These are phyloP conservation scores for Pachycephala philippinensis DNA, from an alignment of 2,113 vertebrate genomes.

Conservation along the genomic window DNA sequence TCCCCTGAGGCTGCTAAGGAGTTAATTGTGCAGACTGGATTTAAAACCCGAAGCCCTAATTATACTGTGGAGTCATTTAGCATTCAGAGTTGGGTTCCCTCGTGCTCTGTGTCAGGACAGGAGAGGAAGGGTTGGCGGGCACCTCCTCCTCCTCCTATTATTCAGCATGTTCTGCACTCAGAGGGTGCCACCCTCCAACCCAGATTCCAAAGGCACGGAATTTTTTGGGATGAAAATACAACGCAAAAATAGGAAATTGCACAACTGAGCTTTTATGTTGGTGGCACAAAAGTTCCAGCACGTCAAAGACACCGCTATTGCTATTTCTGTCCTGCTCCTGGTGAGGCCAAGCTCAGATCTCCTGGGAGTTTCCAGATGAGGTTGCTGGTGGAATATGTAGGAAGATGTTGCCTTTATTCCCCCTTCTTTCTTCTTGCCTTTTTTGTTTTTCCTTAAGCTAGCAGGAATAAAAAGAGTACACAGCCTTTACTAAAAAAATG, in stretches of 20 bases:
- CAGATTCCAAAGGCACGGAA: not conserved
- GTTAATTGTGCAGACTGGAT: not conserved
- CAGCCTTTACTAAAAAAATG: not conserved
- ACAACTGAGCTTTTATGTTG: rapidly evolving
- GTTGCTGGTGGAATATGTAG: not conserved
- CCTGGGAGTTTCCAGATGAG: not conserved
- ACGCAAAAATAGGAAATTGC: not conserved
- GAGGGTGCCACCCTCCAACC: not conserved
- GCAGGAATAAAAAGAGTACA: not conserved
- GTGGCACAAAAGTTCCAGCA: not conserved
- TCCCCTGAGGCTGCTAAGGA: not conserved
- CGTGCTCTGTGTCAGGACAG: not conserved
- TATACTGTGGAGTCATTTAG: not conserved
- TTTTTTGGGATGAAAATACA: not conserved
- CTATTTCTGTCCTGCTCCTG: not conserved
- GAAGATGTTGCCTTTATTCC: not conserved
- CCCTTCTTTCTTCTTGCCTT: not conserved
- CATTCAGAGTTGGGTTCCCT: not conserved
- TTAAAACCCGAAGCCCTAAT: not conserved
- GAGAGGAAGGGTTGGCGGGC: not conserved
- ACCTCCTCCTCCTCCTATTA: not conserved
- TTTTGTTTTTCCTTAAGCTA: not conserved
- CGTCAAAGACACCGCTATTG: rapidly evolving
- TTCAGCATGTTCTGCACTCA: not conserved
- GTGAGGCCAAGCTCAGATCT: not conserved